These are phyloP conservation scores for Brachyistius frenatus DNA, from an alignment of 2,113 vertebrate species.

Conservation along the genomic window DNA sequence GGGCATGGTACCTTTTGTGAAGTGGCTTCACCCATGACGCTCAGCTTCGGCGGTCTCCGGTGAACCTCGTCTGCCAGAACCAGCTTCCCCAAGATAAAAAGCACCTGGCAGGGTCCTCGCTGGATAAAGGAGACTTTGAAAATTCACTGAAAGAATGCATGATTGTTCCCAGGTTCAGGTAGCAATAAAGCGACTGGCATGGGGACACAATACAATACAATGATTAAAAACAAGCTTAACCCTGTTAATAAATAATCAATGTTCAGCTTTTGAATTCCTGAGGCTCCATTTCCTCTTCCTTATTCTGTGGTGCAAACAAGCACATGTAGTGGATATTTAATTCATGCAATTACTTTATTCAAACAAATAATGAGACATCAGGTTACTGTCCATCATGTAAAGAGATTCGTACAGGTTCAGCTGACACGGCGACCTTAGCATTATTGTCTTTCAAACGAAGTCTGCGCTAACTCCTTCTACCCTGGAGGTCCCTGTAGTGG, in stretches of 20 bases:
- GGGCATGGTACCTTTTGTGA: constrained; percentile 76
- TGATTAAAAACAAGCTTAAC: background rate
- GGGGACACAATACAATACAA: background rate
- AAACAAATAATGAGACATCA: background rate
- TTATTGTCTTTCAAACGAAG: too few species aligned
- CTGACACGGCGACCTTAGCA: background rate
- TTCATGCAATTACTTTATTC: background rate
- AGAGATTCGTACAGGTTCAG: background rate
- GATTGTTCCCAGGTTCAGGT: background rate
- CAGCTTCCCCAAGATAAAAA: constrained; percentile 55
- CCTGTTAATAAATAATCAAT: background rate
- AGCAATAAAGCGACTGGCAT: background rate
- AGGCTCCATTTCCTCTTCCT: background rate
- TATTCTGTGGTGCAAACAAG: background rate
- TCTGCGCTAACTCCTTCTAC: too few species aligned
- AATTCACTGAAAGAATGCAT: constrained; percentile 33
- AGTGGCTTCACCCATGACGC: constrained; percentile 70
- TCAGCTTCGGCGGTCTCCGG: constrained; percentile 40
- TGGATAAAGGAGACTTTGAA: constrained; percentile 25
- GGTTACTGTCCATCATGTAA: background rate
- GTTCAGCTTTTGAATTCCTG: background rate
- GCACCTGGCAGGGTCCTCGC: constrained; percentile 42
- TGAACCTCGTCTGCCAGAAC: constrained; percentile 60
- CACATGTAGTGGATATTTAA: background rate
- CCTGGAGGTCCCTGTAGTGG: background rate